A percentile compares a stretch with the other conserved stretches of the same genome.
phyloP scores from a whole-genome alignment of 2,113 vertebrate genomes.

The Tachysurus fulvidraco region DNA sequence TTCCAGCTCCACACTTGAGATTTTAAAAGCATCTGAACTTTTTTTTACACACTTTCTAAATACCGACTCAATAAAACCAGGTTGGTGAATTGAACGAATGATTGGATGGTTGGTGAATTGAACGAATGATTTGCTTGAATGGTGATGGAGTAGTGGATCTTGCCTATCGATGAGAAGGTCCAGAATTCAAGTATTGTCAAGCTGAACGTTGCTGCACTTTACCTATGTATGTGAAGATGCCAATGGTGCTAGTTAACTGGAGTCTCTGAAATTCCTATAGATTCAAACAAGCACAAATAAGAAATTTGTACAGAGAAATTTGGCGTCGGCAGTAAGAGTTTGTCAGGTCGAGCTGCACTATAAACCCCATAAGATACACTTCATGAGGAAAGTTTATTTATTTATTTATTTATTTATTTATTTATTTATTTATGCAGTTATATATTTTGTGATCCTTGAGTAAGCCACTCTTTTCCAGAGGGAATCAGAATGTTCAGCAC shows the following conservation, averaged over 20 bases:
- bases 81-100: not conserved
- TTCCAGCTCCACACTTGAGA: not conserved
- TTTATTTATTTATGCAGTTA: not conserved
- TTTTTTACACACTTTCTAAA: not conserved
- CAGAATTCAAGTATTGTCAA: too few relatives aligned
- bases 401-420: not conserved
- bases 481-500: not conserved
- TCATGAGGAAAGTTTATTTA: conserved; percentile 15
- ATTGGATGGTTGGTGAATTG: not conserved
- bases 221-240: not conserved
- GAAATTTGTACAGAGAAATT: not conserved
- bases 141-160: not conserved
- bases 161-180: not conserved
- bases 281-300: not conserved
- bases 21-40: not conserved
- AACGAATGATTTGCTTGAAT: not conserved
- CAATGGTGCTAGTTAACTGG: not conserved
- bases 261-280: not conserved
- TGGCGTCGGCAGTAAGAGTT: not conserved
- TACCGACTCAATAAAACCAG: not conserved
- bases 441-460: not conserved
- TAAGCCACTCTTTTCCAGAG: not conserved
- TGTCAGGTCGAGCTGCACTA: conserved; percentile 8
- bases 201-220: not conserved
- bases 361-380: not conserved